Evolutionary conservation across 2,797 vertebrate genomes (phyloP), one percentile per base, ranked within the genome.

Genomic region (Clamator glandarius): DNA sequence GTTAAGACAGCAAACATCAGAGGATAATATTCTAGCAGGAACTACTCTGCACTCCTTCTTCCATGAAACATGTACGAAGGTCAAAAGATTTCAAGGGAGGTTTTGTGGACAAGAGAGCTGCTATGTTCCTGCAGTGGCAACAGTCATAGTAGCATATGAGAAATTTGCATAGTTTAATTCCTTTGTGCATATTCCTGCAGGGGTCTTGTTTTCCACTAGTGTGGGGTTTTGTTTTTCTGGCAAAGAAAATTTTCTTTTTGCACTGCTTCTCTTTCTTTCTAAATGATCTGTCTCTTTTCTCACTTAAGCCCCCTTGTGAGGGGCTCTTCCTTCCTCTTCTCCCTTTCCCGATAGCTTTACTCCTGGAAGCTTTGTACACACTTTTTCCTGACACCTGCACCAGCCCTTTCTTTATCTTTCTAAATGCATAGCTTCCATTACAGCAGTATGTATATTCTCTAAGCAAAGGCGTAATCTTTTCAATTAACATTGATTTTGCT

Each of bases 1-100:
- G 41, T 81, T 89, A 90, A 88, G 80, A 78, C 28, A 55, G 74
- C 59, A 93, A 88, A 84, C 63, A 82, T 48, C 15, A 73, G 86
- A 92, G 90, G n/a, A 51, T 70, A 92, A 76, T 80, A 64, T 50
- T 90, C 78, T 93, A 81, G 44, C 72, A 92, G 64, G 54, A 93
- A 54, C 35, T 83, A 80, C 54, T 83, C 41, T 82, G 31, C 19
- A 42, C 36, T 73, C 76, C 54, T 87, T 81, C 23, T 29, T 80
- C n/a, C 8, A 4, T 35, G 29, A 93, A 86, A 86, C 19, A 63
- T 87, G 25, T 17, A 52, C 0, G 3, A 91, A 91, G 67, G 63
- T 94, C 28, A 76, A 78, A 89, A 93, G 31, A 81, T 72, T 87
- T 70, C 48, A 61, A 50, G 52, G 79, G 70, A 91, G 29, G 5